Conservation (phyloP, 2,797 vertebrate genomes). For the Naso thynnoides region DNA sequence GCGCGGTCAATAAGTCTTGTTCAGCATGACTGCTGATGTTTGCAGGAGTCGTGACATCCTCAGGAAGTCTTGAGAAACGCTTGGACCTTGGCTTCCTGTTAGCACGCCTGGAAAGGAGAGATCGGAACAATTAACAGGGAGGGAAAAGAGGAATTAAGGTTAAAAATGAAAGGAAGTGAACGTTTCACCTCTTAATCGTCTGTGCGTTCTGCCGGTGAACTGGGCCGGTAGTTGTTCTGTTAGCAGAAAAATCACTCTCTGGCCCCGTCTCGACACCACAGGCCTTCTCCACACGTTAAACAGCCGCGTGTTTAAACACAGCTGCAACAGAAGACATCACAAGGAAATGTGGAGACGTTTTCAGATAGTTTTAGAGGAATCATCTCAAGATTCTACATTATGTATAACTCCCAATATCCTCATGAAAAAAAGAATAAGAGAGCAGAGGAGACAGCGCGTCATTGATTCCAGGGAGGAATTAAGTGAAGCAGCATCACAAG, state of each 20-base stretch:
- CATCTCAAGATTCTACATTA: neutral
- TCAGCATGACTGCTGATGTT: slow-evolving; percentile 14
- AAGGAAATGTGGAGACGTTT: neutral
- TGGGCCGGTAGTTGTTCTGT: neutral
- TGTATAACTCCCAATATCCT: slow-evolving; percentile 1
- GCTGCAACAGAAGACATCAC: neutral
- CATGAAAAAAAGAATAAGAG: neutral
- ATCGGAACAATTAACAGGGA: neutral
- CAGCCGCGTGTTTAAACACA: neutral
- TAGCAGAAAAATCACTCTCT: neutral
- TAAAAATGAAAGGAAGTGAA: slow-evolving; percentile 8
- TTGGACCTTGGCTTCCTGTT: slow-evolving; percentile 26
- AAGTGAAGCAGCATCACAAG: neutral
- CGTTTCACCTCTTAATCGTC: slow-evolving; percentile 24
- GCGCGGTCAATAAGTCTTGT: neutral
- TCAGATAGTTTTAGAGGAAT: neutral
- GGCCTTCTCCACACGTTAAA: neutral
- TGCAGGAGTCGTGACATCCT: slow-evolving; percentile 42
- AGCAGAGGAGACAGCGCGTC: neutral
- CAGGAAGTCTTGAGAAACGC: slow-evolving; percentile 56
- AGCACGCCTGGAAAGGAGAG: neutral
- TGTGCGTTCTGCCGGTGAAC: slow-evolving; percentile 11
- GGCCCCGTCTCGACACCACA: neutral
- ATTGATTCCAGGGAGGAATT: neutral
- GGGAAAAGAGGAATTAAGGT: neutral